phyloP scores from a whole-genome alignment of 2,797 vertebrate species.

The Pseudotriccus pelzelni region DNA sequence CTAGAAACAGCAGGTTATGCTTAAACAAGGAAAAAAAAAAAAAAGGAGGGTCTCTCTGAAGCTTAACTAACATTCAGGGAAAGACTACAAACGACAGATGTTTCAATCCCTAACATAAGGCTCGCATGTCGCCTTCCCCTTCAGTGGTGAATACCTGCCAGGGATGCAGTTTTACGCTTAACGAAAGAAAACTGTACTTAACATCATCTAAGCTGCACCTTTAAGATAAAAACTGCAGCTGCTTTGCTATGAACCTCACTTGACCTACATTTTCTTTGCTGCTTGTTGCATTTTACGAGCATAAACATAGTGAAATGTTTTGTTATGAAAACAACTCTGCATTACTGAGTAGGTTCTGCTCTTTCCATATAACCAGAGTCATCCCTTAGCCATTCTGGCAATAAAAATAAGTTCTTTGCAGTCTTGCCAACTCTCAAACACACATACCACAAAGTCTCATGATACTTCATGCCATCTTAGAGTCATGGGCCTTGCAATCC shows the following conservation, averaged over 20 bases:
- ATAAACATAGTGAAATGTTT: not conserved
- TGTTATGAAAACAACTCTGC: not conserved
- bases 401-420: slow-evolving; percentile 27
- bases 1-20: not conserved
- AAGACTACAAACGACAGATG: not conserved
- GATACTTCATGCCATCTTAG: slow-evolving; percentile 6
- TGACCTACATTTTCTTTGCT: slow-evolving; percentile 5
- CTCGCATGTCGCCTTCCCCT: not conserved
- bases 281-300: slow-evolving; percentile 18
- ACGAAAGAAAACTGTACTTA: not conserved
- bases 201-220: not conserved
- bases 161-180: not conserved
- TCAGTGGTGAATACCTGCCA: not conserved
- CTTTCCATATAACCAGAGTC: not conserved
- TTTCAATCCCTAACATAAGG: not conserved
- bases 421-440: not conserved
- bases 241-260: not conserved
- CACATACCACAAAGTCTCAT: slow-evolving; percentile 38
- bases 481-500: not conserved
- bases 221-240: not conserved
- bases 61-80: not conserved
- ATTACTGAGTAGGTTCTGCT: not conserved
- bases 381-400: not conserved
- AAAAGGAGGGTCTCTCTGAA: not conserved
- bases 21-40: not conserved